A percentile compares a stretch with the other conserved stretches of the same genome.
These are phyloP conservation scores for Ladona fulva DNA, from an alignment of 1,140 invertebrate genomes.

Conservation along the genomic window DNA sequence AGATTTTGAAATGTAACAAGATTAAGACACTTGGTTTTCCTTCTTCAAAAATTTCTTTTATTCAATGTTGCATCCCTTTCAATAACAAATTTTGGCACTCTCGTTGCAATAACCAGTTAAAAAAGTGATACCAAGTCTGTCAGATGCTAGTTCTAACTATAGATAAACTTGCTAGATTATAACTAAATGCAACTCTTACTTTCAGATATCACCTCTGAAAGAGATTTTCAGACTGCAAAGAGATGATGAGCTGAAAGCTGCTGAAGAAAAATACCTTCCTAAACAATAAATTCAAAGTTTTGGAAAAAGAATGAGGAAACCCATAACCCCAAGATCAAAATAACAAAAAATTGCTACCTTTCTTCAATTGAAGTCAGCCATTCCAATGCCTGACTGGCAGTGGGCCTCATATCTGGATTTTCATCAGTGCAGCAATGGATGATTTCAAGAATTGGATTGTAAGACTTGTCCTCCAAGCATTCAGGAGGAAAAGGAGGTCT, in stretches of 20 bases:
- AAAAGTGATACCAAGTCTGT: too few species aligned
- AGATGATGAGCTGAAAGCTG: conserved; percentile 36
- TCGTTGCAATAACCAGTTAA: too few species aligned
- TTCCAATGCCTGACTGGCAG: conserved; percentile 41
- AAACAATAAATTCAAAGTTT: not conserved
- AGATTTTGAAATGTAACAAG: too few species aligned
- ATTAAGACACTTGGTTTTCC: too few species aligned
- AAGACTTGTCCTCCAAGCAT: conserved; percentile 44
- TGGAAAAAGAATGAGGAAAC: not conserved
- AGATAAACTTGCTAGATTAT: too few species aligned
- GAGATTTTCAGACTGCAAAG: conserved; percentile 39
- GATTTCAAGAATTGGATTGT: conserved; percentile 53
- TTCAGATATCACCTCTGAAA: conserved; percentile 36
- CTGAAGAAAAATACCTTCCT: conserved; percentile 40
- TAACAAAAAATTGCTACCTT: not conserved
- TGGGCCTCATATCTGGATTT: conserved; percentile 48
- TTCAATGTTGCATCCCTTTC: too few species aligned
- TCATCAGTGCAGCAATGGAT: conserved; percentile 62
- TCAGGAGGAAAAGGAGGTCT: conserved; percentile 57
- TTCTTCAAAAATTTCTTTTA: too few species aligned
- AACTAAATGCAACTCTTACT: not conserved
- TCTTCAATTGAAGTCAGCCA: conserved; percentile 27
- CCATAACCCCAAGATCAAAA: not conserved
- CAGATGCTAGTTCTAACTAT: too few species aligned
- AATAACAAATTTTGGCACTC: too few species aligned